phyloP scores from a whole-genome alignment of 2,113 vertebrate species.

The Mohoua ochrocephala region DNA sequence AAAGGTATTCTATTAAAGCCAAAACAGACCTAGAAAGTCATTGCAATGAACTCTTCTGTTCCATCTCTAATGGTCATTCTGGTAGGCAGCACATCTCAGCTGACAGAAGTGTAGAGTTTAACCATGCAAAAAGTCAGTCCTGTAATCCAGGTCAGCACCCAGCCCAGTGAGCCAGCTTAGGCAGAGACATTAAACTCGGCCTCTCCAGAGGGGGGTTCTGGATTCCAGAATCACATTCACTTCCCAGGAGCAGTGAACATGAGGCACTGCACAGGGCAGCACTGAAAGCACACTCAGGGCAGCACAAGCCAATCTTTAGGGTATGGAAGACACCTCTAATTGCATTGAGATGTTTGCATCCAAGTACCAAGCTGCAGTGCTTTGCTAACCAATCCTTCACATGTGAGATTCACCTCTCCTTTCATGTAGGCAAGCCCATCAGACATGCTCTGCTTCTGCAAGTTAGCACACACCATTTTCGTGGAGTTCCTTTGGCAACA shows the following conservation, averaged over 20 bases:
- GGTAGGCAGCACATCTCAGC: background rate
- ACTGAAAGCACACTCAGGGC: background rate
- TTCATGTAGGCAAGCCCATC: background rate
- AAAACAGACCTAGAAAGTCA: background rate
- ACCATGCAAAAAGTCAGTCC: background rate
- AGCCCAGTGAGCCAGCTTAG: background rate
- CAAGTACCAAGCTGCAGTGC: background rate
- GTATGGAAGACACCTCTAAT: background rate
- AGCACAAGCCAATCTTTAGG: background rate
- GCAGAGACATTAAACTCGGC: background rate
- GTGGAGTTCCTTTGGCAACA: background rate
- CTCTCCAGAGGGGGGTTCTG: accelerated
- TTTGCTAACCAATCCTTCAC: background rate
- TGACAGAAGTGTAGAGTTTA: background rate
- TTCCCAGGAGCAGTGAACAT: accelerated
- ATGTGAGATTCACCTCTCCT: background rate
- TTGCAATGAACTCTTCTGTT: background rate
- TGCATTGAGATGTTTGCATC: background rate
- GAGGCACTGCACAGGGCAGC: background rate
- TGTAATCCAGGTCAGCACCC: background rate
- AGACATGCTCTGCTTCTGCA: background rate
- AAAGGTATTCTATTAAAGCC: background rate
- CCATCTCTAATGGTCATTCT: background rate
- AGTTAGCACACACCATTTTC: background rate
- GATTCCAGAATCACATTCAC: too few relatives aligned